Percentiles rank a stretch among this genome's conserved stretches.
These are phyloP conservation scores for Trachelus troglodyta DNA, from an alignment of 2,888 invertebrate genomes.

Conservation along the genomic window DNA sequence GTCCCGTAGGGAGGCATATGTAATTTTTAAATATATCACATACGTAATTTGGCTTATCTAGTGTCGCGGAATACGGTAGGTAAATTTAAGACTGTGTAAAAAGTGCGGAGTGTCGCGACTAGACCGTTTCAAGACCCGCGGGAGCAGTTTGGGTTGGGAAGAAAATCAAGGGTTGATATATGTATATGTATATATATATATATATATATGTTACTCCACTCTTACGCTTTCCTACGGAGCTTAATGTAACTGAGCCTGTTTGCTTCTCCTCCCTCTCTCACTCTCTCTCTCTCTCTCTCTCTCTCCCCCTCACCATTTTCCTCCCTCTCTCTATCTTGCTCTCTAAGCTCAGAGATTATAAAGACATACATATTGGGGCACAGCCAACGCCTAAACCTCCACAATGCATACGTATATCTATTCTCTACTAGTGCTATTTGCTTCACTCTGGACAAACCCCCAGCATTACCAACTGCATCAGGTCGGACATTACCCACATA, in stretches of 20 bases:
- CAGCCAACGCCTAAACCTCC: conserved; percentile 36
- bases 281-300: conserved; percentile 20
- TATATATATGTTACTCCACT: too few relatives aligned
- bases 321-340: background rate
- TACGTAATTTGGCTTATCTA: background rate
- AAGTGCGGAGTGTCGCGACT: background rate
- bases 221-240: background rate
- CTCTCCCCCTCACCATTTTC: conserved; percentile 7
- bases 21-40: background rate
- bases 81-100: background rate
- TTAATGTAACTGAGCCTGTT: conserved; percentile 7
- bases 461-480: background rate
- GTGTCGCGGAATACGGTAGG: background rate
- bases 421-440: background rate
- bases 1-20: background rate
- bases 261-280: conserved; percentile 19
- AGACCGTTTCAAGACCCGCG: background rate
- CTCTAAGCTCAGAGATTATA: conserved; percentile 42
- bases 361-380: conserved; percentile 41
- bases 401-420: conserved; percentile 28
- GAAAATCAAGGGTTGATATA: background rate
- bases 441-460: background rate
- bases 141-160: background rate
- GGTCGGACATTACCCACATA: background rate
- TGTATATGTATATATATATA: too few relatives aligned